These are phyloP conservation scores for Nyctibius bracteatus DNA, from an alignment of 2,113 vertebrate genomes.

Conservation along the genomic window DNA sequence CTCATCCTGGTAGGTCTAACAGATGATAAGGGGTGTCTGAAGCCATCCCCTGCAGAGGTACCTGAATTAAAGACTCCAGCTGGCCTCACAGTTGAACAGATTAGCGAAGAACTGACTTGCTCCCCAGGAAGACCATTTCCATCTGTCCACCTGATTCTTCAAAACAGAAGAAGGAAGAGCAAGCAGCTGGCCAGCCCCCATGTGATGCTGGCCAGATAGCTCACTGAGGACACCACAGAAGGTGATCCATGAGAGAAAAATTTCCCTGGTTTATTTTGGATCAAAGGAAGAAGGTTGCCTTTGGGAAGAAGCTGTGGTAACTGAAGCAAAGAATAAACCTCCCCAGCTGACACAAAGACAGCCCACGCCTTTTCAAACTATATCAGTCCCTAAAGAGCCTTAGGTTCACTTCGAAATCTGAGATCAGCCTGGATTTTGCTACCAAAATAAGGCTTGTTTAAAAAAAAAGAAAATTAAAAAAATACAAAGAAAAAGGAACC, in stretches of 20 bases:
- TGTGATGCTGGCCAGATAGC: neutral
- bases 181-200: neutral
- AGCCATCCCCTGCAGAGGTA: neutral
- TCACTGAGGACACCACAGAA: accelerated
- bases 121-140: neutral
- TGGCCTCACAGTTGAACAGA: neutral
- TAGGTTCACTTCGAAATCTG: slow-evolving; percentile 18
- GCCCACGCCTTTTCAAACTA: neutral
- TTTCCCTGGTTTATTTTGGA: slow-evolving; percentile 18
- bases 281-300: neutral
- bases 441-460: neutral
- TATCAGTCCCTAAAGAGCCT: neutral
- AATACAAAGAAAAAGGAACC: neutral
- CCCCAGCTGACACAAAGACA: neutral
- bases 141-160: slow-evolving; percentile 7
- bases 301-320: slow-evolving; percentile 22
- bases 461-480: neutral
- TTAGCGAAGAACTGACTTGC: neutral
- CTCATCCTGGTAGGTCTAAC: neutral
- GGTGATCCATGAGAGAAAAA: neutral
- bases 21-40: neutral
- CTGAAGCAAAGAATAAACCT: neutral
- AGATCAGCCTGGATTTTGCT: neutral
- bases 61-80: neutral
- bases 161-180: neutral